phyloP scores from a whole-genome alignment of 2,797 vertebrate species.

The Sylvilagus floridanus region DNA sequence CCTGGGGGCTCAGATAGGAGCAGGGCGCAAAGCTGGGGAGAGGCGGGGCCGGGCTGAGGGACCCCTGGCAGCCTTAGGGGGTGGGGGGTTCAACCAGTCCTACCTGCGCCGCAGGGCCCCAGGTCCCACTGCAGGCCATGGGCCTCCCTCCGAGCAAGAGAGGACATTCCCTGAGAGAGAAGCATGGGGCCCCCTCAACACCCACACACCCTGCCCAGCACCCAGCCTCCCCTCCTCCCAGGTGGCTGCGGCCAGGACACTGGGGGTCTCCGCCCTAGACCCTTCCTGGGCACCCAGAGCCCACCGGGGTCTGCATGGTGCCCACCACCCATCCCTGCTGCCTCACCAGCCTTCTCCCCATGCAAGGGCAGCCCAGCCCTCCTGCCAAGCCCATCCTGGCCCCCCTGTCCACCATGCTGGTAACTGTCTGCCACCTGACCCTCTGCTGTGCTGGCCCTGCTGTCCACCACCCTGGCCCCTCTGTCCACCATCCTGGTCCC shows the following conservation, averaged over 20 bases:
- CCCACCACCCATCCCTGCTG: fast-evolving
- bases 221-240: too few relatives aligned
- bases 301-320: not conserved
- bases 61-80: not conserved
- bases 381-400: not conserved
- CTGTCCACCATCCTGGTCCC: not conserved
- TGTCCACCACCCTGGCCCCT: not conserved
- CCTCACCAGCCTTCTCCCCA: not conserved
- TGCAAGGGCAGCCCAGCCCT: too few relatives aligned
- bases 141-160: conserved; percentile 87
- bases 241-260: not conserved
- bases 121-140: conserved; percentile 91
- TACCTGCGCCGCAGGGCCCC: conserved; percentile 83
- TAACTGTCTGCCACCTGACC: not conserved
- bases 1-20: too few relatives aligned
- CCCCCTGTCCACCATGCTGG: too few relatives aligned
- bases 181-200: not conserved
- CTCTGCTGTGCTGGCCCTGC: not conserved
- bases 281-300: not conserved
- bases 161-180: conserved; percentile 88
- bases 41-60: too few relatives aligned
- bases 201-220: too few relatives aligned
- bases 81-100: not conserved
- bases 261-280: not conserved
- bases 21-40: fast-evolving